Evolutionary conservation across 2,888 invertebrate genomes (phyloP).

Genomic region (Elmis aenea): DNA sequence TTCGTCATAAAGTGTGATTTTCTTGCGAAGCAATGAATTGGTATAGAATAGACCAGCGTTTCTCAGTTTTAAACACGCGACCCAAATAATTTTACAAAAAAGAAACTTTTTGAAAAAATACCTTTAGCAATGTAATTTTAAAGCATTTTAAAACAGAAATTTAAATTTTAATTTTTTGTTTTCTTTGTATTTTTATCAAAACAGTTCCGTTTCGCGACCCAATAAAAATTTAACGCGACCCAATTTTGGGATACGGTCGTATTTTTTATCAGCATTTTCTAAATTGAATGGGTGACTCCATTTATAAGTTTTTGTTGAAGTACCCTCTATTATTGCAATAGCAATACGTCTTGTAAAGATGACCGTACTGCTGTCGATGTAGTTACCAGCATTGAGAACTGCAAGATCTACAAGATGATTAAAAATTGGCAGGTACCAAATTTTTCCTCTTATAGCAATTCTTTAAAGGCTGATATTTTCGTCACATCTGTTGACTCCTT

Average conservation of each 20-base stretch:
- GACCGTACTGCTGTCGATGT: slow-evolving; percentile 1
- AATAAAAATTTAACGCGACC: too few relatives aligned
- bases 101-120: too few relatives aligned
- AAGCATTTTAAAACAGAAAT: too few relatives aligned
- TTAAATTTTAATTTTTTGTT: too few relatives aligned
- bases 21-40: neutral
- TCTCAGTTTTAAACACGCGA: too few relatives aligned
- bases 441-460: slow-evolving; percentile 1
- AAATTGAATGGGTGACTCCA: neutral
- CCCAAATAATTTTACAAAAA: too few relatives aligned
- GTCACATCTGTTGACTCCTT: neutral
- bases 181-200: too few relatives aligned
- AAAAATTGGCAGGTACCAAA: neutral
- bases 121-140: too few relatives aligned
- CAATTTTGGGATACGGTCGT: neutral
- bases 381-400: slow-evolving; percentile 4
- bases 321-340: neutral
- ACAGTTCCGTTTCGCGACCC: too few relatives aligned
- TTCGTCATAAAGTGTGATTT: neutral
- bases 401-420: neutral
- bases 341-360: neutral
- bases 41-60: too few relatives aligned
- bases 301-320: neutral
- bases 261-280: neutral
- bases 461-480: slow-evolving; percentile 2